phyloP scores from a whole-genome alignment of 1,140 invertebrate species.

The Megathymus violae region DNA sequence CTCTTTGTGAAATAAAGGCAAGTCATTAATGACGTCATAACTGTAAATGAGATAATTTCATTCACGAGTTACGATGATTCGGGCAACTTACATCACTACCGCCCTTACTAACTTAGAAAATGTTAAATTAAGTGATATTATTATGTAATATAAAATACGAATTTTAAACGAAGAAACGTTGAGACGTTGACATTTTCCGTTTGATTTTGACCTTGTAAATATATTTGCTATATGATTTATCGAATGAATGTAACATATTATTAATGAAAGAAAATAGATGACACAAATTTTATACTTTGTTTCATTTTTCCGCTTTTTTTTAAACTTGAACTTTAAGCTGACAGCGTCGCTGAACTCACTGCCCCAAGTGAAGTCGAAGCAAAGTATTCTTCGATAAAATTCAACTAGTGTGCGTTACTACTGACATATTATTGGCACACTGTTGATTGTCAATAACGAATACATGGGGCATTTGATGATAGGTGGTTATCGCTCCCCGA shows the following conservation, averaged over 20 bases:
- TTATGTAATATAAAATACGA: constrained; percentile 81
- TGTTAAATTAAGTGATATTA: constrained; percentile 79
- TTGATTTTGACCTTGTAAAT: constrained; percentile 83
- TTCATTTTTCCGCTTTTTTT: constrained; percentile 55
- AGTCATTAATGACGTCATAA: not conserved
- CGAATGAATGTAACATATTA: constrained; percentile 85
- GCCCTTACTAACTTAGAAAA: constrained; percentile 68
- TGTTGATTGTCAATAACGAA: too few species aligned
- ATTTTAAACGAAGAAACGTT: constrained; percentile 78
- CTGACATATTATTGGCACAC: too few species aligned
- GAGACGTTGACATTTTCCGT: constrained; percentile 73
- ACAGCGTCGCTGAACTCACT: too few species aligned
- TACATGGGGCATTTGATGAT: too few species aligned
- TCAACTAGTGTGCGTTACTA: too few species aligned
- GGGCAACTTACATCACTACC: constrained; percentile 54
- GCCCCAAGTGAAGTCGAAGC: too few species aligned
- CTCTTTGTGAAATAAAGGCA: too few species aligned
- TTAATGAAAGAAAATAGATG: constrained; percentile 83
- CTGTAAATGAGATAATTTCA: not conserved
- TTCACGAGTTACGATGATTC: constrained; percentile 54
- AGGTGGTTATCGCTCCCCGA: too few species aligned
- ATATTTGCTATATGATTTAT: constrained; percentile 84
- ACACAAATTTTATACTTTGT: constrained; percentile 77
- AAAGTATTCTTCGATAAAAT: too few species aligned
- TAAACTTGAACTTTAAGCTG: too few species aligned